These are phyloP conservation scores for Dasyprocta punctata DNA, from an alignment of 2,113 vertebrate genomes.

Conservation along the genomic window DNA sequence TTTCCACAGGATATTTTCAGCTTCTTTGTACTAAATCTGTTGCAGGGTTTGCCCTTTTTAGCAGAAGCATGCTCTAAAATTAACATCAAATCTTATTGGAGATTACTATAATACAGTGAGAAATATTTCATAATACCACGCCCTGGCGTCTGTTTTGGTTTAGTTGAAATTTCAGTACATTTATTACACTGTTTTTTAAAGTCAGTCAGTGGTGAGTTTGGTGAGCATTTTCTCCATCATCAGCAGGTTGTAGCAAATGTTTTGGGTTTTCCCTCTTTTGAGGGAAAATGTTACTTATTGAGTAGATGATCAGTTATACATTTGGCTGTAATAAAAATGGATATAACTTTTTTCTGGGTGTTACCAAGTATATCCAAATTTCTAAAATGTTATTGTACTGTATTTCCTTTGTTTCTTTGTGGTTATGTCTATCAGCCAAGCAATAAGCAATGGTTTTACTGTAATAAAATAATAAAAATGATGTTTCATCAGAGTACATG, in stretches of 20 bases:
- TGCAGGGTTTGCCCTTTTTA: slow-evolving; percentile 86
- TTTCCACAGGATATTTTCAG: slow-evolving; percentile 88
- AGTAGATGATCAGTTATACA: neutral
- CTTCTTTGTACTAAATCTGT: slow-evolving; percentile 86
- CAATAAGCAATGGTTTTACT: slow-evolving; percentile 17
- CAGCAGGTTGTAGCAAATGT: slow-evolving; percentile 44
- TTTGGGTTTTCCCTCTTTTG: slow-evolving; percentile 58
- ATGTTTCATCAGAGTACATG: slow-evolving; percentile 40
- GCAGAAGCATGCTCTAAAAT: slow-evolving; percentile 87
- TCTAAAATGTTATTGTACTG: slow-evolving; percentile 15
- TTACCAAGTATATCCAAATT: neutral
- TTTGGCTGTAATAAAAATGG: slow-evolving; percentile 38
- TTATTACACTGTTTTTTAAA: slow-evolving; percentile 58
- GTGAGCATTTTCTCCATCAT: slow-evolving; percentile 34
- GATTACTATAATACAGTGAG: slow-evolving; percentile 83
- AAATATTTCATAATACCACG: slow-evolving; percentile 78
- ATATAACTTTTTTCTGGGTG: neutral
- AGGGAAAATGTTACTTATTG: slow-evolving; percentile 2
- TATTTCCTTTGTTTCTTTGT: slow-evolving; percentile 33
- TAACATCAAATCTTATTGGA: slow-evolving; percentile 82
- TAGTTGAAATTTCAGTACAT: slow-evolving; percentile 49
- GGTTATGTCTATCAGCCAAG: slow-evolving; percentile 46
- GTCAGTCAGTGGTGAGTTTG: neutral
- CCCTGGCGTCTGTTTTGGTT: slow-evolving; percentile 67
- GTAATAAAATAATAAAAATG: slow-evolving; percentile 51